Base-by-base conservation (phyloP, 2,113 vertebrate genomes). In the Marcusenius ussheri region DNA sequence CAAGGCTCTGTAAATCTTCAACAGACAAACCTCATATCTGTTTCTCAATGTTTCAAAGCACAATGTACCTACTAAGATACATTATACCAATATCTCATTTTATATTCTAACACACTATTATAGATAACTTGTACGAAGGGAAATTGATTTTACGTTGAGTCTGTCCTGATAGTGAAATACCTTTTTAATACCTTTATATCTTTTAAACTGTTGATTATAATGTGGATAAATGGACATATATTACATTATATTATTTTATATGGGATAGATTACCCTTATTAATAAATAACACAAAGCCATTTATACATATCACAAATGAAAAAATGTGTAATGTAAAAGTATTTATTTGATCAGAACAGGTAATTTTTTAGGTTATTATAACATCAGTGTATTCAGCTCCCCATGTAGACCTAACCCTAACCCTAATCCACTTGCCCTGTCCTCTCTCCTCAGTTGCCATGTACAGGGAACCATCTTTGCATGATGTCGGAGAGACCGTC, bases 401-500 rank as follows among this genome's bases (percentile, higher is more conserved):
- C 1, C 24, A 31, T 0, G 24, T 21, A 10, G 17, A 24, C 2
- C 58, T 74, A 51, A 90, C 49, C 49, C 47, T 49, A 49, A 11
- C 47, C 9, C 47, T 49, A 51, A 90, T 39, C 19, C 5, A 10
- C 21, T 53, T 17, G 87, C 11, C 89, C 42, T 91, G 88, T 89
- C 87, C 91, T 83, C 21, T 1, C 45, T 17, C 56, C 4, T 51
- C 88, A 98, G 98, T 99, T 94, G 98, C 98, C 92, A 99, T 99
- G 98, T 99, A 99, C 94, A 96, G 98, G 94, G 98, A 99, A 96
- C 98, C 98, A 62, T 99, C 98, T 35, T 95, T 99, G 95, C 98
- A 99, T 92, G 98, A 99, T 83, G 97, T 99, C 84, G 98, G 98
- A 90, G 98, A 98, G 96, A 97, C 97, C 77, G 97, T 97, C 95